A percentile compares a stretch with the other conserved stretches of the same genome.
Conservation (phyloP, 2,888 invertebrate species). For the Philereme vetulata region DNA sequence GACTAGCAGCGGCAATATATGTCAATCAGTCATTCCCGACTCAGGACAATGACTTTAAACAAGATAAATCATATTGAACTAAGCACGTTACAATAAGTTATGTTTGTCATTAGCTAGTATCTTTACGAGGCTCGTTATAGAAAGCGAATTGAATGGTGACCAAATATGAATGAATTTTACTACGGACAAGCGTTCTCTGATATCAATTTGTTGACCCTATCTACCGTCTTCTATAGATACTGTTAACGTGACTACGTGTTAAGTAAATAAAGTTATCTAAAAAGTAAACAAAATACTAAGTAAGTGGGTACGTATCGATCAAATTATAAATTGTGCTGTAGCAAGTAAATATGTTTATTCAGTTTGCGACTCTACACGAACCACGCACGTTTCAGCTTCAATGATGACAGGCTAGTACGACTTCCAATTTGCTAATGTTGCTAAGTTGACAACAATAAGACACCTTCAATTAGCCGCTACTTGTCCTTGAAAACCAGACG, state of each 20-base stretch:
- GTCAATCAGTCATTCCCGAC: no score
- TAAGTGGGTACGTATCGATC: background rate
- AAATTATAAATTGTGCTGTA: conserved; percentile 26
- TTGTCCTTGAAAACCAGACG: conserved; percentile 33
- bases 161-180: background rate
- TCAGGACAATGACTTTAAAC: no score
- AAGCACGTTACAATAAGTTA: no score
- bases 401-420: conserved; percentile 6
- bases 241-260: no score
- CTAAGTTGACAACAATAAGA: conserved; percentile 29
- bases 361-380: conserved; percentile 22
- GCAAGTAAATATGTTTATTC: conserved; percentile 16
- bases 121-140: no score
- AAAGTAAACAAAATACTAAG: background rate
- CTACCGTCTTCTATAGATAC: no score
- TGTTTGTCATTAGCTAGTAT: no score
- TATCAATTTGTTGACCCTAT: background rate
- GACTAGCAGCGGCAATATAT: no score
- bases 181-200: background rate
- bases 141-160: background rate
- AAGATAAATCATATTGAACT: no score
- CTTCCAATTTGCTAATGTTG: conserved; percentile 15
- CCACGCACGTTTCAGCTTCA: conserved; percentile 15
- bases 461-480: conserved; percentile 24
- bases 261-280: conserved; percentile 10